Conservation (phyloP, 2,888 invertebrate species). For the Loripinus fragilis region DNA sequence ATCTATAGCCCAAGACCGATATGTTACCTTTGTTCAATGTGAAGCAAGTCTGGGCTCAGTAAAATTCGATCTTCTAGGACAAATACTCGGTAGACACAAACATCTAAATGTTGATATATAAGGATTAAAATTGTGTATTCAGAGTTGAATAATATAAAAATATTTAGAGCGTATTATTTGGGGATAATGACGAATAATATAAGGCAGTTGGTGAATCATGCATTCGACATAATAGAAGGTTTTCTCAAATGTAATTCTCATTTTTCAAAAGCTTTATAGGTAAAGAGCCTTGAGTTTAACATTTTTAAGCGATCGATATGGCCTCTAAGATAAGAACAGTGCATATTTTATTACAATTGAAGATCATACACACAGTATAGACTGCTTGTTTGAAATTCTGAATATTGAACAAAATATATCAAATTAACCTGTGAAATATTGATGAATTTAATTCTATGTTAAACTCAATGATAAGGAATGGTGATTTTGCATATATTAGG, state of each 20-base stretch:
- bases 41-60: constrained; percentile 1
- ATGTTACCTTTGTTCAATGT: background rate
- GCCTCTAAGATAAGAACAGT: background rate
- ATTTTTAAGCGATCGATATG: background rate
- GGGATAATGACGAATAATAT: background rate
- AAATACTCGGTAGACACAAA: constrained; percentile 9
- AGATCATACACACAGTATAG: no score
- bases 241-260: background rate
- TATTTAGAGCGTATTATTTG: constrained; percentile 1
- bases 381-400: no score
- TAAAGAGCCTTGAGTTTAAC: background rate
- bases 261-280: background rate
- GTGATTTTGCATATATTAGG: no score
- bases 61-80: background rate
- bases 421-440: no score
- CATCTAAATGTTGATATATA: constrained; percentile 10
- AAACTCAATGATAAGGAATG: no score
- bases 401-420: no score
- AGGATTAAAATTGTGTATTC: constrained; percentile 15
- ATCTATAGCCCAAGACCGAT: background rate
- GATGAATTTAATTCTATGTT: no score
- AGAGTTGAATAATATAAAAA: constrained; percentile 7
- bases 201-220: constrained; percentile 1
- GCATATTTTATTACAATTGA: no score
- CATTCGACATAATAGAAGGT: background rate